Conservation (phyloP, 2,888 invertebrate species). For the Cryptus armator region DNA sequence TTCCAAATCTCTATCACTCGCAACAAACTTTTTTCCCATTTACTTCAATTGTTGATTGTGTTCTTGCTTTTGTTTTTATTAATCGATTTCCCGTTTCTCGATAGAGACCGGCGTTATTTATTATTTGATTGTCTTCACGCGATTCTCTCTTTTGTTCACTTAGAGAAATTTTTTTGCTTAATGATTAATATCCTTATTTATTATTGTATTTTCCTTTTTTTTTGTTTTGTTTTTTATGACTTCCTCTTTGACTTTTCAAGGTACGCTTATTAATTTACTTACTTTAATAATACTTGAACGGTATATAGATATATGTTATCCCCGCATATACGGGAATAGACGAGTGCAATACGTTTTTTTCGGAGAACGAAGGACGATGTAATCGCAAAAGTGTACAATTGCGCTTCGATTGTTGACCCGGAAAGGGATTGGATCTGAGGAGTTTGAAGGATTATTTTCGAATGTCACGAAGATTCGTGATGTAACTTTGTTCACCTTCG, state of each 20-base stretch:
- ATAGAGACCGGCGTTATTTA: constrained; percentile 70
- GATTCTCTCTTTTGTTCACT: constrained; percentile 77
- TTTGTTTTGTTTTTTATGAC: constrained; percentile 30
- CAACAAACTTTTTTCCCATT: constrained; percentile 23
- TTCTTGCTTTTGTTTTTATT: constrained; percentile 7
- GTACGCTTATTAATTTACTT: constrained; percentile 56
- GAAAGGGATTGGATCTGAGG: neutral
- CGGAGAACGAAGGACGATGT: constrained; percentile 50
- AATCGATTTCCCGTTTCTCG: constrained; percentile 42
- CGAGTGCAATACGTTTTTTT: constrained; percentile 1
- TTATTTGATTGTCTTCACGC: constrained; percentile 84
- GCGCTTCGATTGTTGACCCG: constrained; percentile 11
- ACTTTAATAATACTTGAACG: constrained; percentile 69
- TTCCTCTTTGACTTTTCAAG: constrained; percentile 35
- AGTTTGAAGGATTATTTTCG: constrained; percentile 8
- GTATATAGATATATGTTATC: constrained; percentile 49
- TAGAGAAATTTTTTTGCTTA: constrained; percentile 58
- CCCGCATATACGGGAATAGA: constrained; percentile 2
- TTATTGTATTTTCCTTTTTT: constrained; percentile 24
- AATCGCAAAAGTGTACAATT: constrained; percentile 42
- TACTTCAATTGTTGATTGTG: constrained; percentile 18
- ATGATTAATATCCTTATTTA: constrained; percentile 44
- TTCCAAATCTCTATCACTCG: constrained; percentile 32
- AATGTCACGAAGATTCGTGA: constrained; percentile 13
- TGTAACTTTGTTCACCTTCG: constrained; percentile 35